Base-by-base conservation (phyloP, 1,140 invertebrate species). In the Lordiphosa collinella region DNA sequence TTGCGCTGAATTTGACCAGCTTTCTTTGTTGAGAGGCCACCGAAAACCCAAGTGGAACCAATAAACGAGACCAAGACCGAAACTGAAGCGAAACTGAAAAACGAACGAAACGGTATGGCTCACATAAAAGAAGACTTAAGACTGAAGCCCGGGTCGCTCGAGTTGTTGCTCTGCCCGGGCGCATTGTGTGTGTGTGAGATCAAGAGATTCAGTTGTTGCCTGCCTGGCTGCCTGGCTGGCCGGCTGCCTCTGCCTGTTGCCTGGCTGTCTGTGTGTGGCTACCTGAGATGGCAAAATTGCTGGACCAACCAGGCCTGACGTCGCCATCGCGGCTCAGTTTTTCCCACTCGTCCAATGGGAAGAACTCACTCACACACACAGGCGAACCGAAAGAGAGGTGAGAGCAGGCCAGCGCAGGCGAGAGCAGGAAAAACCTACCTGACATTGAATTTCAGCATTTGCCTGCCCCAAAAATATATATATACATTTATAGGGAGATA, bases 1-100 rank as follows among this genome's bases (percentile, higher is more conserved):
- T 74, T 78, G 72, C 59, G 62, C 73, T 82, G 72, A 72, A 82
- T 78, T 86, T 68, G 82, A 82, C 82, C 82, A 86, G 82, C 82
- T 86, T 86, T 86, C 82, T 86, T 86, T 76, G 75, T 78, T 86
- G 82, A 86, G 82, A 79, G 71, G 64, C 68, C 51, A 37, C 44
- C 56, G 65, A 68, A 52, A 69, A 55, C 60, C 49, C 44, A 69
- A 59, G 29, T 16, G 14, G 13, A 11, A 29, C 51, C 51, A 53
- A 60, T 40, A 50, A 55, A 53, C 50, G 38, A 69, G 65, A 73
- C 64, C 63, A 47, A 67, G 29, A 58, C 44, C 41, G 48, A 60
- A 51, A 25, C 47, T 22, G 29, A 57, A 22, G 35, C 41, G 22
- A 51, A 25, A 38, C 36, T 69, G 66, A 58, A 63, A 69, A 69